phyloP scores from a whole-genome alignment of 2,888 invertebrate genomes.

The Silvanus unidentatus region DNA sequence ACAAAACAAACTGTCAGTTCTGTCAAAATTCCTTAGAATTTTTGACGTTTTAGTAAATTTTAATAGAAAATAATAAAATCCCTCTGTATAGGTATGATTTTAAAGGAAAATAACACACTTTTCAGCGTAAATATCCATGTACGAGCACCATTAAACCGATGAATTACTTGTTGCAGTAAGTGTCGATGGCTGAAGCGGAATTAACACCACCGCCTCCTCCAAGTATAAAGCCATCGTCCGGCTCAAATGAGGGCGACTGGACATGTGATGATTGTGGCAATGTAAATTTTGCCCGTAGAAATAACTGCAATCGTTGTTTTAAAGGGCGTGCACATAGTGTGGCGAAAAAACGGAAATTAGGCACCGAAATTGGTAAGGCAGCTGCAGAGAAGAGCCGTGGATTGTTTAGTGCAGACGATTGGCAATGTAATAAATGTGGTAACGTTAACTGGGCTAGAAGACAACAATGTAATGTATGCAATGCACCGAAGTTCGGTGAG shows the following conservation, averaged over 20 bases:
- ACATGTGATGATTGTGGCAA: constrained; percentile 78
- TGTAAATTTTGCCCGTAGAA: constrained; percentile 88
- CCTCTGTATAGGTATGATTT: too few species aligned
- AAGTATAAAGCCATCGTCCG: constrained; percentile 27
- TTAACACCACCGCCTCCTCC: constrained; percentile 38
- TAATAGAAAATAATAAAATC: background rate
- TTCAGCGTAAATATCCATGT: background rate
- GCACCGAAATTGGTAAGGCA: constrained; percentile 95
- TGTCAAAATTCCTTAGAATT: constrained; percentile 6
- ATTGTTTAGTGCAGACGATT: constrained; percentile 95
- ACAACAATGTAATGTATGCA: constrained; percentile 96
- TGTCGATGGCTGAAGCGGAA: constrained; percentile 37
- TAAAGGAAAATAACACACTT: too few species aligned
- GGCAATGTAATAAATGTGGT: constrained; percentile 99
- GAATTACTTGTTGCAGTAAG: background rate
- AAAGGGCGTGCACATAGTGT: constrained; percentile 46
- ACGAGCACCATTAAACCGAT: background rate
- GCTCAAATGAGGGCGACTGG: constrained; percentile 54
- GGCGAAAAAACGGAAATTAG: constrained; percentile 71
- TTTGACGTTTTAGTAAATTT: constrained; percentile 8
- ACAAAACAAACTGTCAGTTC: background rate
- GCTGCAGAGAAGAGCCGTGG: constrained; percentile 97
- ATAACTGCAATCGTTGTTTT: constrained; percentile 87
- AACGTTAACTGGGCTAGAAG: constrained; percentile 99
- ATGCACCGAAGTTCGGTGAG: constrained; percentile 95